Evolutionary conservation across 2,113 vertebrate genomes (phyloP).

Genomic region (Tachycineta bicolor): DNA sequence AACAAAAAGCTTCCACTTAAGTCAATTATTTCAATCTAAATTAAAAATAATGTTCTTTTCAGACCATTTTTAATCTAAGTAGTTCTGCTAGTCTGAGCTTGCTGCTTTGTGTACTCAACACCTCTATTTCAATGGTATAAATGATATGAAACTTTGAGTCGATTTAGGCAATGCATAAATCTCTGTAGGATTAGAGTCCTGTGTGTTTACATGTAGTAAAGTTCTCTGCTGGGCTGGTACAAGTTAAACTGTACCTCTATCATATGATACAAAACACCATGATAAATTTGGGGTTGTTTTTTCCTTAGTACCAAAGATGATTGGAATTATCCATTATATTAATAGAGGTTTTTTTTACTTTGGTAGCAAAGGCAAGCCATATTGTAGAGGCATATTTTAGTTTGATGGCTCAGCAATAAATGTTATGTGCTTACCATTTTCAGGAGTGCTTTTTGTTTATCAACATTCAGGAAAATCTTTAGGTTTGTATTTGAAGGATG

Average conservation of each 20-base stretch:
- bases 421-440: not conserved
- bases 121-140: not conserved
- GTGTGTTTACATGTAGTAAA: not conserved
- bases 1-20: not conserved
- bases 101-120: not conserved
- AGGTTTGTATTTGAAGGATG: not conserved
- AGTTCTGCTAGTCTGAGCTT: not conserved
- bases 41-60: constrained; percentile 2
- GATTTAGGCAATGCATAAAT: not conserved
- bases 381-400: not conserved
- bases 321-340: not conserved
- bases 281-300: not conserved
- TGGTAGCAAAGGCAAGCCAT: not conserved
- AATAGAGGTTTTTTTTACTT: not conserved
- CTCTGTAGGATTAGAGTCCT: not conserved
- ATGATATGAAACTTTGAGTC: not conserved
- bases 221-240: not conserved
- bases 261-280: not conserved
- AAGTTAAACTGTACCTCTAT: not conserved
- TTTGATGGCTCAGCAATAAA: not conserved
- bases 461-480: not conserved
- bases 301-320: not conserved
- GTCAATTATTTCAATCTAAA: constrained; percentile 21
- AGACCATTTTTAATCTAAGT: not conserved
- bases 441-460: not conserved